Percentiles rank a stretch among this genome's conserved stretches.
These are phyloP conservation scores for Xanthorhoe designata DNA, from an alignment of 2,888 invertebrate genomes.

Conservation along the genomic window DNA sequence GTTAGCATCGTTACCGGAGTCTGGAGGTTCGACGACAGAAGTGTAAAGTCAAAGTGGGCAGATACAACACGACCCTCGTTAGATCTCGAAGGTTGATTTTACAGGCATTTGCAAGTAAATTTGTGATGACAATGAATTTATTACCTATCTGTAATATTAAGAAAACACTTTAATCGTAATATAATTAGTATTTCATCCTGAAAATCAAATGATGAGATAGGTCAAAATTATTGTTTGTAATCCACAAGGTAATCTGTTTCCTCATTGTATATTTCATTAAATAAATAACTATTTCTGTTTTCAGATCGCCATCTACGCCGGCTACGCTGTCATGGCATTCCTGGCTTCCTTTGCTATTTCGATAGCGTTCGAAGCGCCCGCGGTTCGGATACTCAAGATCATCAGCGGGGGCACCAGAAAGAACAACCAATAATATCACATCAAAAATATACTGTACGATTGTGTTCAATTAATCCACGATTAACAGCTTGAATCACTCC, in stretches of 20 bases:
- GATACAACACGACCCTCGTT: not conserved
- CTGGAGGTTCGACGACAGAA: not conserved
- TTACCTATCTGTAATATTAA: too few relatives aligned
- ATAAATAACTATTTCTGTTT: constrained; percentile 9
- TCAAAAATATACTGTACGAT: not conserved
- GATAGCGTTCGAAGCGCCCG: constrained; percentile 92
- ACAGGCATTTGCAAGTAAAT: not conserved
- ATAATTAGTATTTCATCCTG: too few relatives aligned
- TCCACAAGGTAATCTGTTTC: too few relatives aligned
- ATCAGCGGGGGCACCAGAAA: constrained; percentile 68
- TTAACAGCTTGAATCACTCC: not conserved
- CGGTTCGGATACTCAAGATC: constrained; percentile 91
- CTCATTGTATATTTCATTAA: too few relatives aligned
- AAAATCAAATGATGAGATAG: too few relatives aligned
- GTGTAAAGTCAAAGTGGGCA: not conserved
- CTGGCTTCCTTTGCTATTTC: constrained; percentile 91
- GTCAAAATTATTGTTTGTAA: too few relatives aligned
- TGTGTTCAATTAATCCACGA: not conserved
- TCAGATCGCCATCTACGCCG: constrained; percentile 87
- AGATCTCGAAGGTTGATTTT: not conserved
- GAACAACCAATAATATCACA: constrained; percentile 56
- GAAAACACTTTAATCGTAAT: not conserved
- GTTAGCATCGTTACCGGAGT: not conserved
- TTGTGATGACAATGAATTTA: too few relatives aligned
- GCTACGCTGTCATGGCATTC: constrained; percentile 92